phyloP scores from a whole-genome alignment of 2,888 invertebrate species.

The Mayetiola destructor region DNA sequence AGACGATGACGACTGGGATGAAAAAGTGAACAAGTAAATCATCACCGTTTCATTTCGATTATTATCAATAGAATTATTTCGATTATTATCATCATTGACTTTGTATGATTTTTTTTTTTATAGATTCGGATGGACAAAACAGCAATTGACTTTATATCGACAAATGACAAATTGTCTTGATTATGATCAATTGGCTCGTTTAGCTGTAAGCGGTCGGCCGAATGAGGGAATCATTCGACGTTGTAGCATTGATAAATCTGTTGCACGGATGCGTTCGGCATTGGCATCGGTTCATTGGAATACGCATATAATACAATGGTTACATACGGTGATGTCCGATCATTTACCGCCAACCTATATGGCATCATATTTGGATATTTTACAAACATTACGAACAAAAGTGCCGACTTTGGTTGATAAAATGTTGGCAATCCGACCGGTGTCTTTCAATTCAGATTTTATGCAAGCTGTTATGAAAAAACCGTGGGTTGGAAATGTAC shows the following conservation, averaged over 20 bases:
- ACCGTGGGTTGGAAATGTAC: constrained; percentile 13
- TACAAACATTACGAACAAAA: constrained; percentile 56
- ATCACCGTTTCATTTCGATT: neutral
- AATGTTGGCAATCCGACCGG: constrained; percentile 46
- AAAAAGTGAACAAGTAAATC: constrained; percentile 21
- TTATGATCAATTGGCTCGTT: constrained; percentile 46
- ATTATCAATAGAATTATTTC: neutral
- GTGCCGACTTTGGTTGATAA: constrained; percentile 58
- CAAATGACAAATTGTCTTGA: constrained; percentile 51
- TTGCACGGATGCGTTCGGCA: constrained; percentile 49
- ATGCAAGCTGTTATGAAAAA: constrained; percentile 49
- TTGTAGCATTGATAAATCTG: constrained; percentile 52
- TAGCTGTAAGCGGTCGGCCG: constrained; percentile 42
- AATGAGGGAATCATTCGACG: constrained; percentile 56
- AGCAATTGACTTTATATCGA: constrained; percentile 50
- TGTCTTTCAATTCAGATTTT: constrained; percentile 45
- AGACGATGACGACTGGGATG: constrained; percentile 44
- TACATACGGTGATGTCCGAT: constrained; percentile 57
- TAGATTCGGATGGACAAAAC: constrained; percentile 42
- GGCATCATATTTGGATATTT: constrained; percentile 58
- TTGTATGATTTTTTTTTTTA: neutral
- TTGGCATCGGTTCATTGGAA: constrained; percentile 60
- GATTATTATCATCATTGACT: neutral
- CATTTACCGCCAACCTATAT: constrained; percentile 49
- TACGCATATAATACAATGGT: constrained; percentile 55